Evolutionary conservation across 2,113 vertebrate species (phyloP).

Genomic region (Hippopotamus amphibius): DNA sequence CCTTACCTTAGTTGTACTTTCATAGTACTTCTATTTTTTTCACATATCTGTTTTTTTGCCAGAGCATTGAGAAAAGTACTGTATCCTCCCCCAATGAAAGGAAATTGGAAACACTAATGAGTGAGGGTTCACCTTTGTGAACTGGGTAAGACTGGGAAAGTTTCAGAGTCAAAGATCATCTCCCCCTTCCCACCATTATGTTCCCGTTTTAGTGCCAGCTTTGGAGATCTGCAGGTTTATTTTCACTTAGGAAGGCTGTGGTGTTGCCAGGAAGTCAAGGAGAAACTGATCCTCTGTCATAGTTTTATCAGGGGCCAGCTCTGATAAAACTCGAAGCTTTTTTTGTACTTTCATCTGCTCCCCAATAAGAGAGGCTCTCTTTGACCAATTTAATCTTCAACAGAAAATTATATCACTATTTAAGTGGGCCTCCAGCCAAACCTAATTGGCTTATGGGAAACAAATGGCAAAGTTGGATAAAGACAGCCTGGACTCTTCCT

Average conservation of each 20-base stretch:
- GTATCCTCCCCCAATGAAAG: neutral
- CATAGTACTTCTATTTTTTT: neutral
- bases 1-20: neutral
- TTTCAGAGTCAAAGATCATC: neutral
- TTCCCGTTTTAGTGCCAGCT: neutral
- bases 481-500: conserved; percentile 31
- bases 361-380: neutral
- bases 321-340: neutral
- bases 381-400: conserved; percentile 34
- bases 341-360: neutral
- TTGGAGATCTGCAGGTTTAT: neutral
- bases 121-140: neutral
- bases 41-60: neutral
- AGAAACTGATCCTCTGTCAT: neutral
- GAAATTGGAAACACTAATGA: neutral
- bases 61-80: neutral
- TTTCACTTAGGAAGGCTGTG: conserved; percentile 10
- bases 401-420: conserved; percentile 31
- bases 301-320: neutral
- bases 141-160: neutral
- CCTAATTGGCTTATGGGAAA: conserved; percentile 19
- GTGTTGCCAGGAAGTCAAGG: conserved; percentile 21
- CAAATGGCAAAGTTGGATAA: conserved; percentile 42
- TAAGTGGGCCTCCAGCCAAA: conserved; percentile 25
- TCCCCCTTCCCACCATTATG: no score